These are phyloP conservation scores for Saccostrea glomerata DNA, from an alignment of 1,140 invertebrate species.

Conservation along the genomic window DNA sequence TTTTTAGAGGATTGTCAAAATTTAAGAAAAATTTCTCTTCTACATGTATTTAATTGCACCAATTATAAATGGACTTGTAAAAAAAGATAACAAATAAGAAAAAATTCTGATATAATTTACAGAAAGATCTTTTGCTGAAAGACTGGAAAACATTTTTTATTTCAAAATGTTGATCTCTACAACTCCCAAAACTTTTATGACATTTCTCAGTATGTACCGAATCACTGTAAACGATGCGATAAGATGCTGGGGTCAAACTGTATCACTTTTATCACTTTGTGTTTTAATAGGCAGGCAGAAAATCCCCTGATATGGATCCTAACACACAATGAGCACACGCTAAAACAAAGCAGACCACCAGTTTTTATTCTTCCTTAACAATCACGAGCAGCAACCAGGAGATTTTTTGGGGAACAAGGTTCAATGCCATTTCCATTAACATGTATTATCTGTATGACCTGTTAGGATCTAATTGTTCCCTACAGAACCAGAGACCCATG, in stretches of 20 bases:
- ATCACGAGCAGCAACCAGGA: neutral
- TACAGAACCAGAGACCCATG: neutral
- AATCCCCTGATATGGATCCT: neutral
- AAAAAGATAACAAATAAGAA: neutral
- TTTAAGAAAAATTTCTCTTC: neutral
- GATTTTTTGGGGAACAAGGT: neutral
- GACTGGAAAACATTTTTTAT: neutral
- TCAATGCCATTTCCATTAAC: constrained; percentile 22
- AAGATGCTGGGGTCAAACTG: constrained; percentile 10
- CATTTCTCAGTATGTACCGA: neutral
- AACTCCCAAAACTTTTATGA: constrained; percentile 15
- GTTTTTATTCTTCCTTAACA: neutral
- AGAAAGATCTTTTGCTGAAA: no score
- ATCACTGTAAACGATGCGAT: neutral
- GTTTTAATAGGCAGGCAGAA: constrained; percentile 8
- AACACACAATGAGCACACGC: neutral
- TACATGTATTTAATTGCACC: neutral
- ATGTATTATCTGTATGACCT: constrained; percentile 11
- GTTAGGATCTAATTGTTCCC: neutral
- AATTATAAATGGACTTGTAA: neutral
- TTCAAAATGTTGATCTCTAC: neutral
- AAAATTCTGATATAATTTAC: neutral
- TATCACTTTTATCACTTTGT: constrained; percentile 20
- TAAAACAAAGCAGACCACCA: neutral
- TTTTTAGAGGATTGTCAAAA: neutral